Percentiles rank a stretch among this genome's conserved stretches.
These are phyloP conservation scores for Spea hammondii DNA, from an alignment of 2,797 vertebrate species.

Conservation along the genomic window DNA sequence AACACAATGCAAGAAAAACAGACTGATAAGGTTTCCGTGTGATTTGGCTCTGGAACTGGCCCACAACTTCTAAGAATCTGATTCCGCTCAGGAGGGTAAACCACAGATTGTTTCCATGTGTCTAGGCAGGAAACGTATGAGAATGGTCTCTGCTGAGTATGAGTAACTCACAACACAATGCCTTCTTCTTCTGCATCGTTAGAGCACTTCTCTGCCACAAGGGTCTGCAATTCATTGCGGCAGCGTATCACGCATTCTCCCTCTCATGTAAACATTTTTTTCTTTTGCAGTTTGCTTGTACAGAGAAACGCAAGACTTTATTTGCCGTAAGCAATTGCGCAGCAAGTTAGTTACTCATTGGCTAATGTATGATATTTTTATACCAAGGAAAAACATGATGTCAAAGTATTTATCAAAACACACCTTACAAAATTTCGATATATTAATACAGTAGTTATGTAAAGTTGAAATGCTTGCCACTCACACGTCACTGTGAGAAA, in stretches of 20 bases:
- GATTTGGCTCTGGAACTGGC: slow-evolving; percentile 47
- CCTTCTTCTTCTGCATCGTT: slow-evolving; percentile 35
- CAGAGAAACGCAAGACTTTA: too few species aligned
- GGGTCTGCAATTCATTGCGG: neutral
- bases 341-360: too few species aligned
- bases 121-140: slow-evolving; percentile 50
- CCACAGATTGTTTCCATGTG: slow-evolving; percentile 65
- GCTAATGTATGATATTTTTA: too few species aligned
- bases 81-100: slow-evolving; percentile 66
- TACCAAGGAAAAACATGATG: too few species aligned
- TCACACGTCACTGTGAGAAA: too few species aligned
- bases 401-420: too few species aligned
- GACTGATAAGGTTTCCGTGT: slow-evolving; percentile 49
- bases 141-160: slow-evolving; percentile 43
- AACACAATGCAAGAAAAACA: slow-evolving; percentile 51
- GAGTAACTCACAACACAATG: slow-evolving; percentile 48
- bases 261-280: too few species aligned
- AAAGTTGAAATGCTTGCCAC: too few species aligned
- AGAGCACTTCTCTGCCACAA: slow-evolving; percentile 8
- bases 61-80: slow-evolving; percentile 65
- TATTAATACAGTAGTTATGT: too few species aligned
- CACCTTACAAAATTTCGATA: too few species aligned
- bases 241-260: neutral
- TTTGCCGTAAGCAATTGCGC: too few species aligned
- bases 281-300: too few species aligned